A percentile compares a stretch with the other conserved stretches of the same genome.
Conservation (phyloP, 1,140 invertebrate genomes). For the Drosophila pseudoananassae region DNA sequence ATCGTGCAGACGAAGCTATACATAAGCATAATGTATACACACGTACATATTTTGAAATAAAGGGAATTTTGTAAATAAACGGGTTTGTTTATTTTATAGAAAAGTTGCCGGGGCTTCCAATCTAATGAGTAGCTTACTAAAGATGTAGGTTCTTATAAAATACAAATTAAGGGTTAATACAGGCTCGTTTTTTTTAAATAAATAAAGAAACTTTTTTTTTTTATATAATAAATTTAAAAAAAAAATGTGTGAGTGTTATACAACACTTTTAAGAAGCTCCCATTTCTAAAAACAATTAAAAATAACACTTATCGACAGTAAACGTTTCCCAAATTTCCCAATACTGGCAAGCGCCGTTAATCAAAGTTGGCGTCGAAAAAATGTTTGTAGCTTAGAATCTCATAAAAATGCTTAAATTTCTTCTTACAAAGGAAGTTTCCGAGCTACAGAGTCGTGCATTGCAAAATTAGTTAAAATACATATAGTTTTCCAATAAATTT, state of each 20-base stretch:
- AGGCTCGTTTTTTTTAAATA: background rate
- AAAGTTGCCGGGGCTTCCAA: background rate
- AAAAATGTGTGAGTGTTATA: too few species aligned
- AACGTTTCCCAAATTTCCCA: background rate
- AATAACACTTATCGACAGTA: background rate
- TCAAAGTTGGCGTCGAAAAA: background rate
- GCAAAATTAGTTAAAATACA: background rate
- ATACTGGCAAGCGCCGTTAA: constrained; percentile 44
- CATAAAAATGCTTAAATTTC: background rate
- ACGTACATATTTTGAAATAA: background rate
- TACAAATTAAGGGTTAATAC: too few species aligned
- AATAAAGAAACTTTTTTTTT: background rate
- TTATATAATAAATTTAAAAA: too few species aligned
- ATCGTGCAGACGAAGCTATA: background rate
- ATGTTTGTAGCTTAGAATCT: background rate
- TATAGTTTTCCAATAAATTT: background rate
- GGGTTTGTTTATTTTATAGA: background rate
- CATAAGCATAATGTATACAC: constrained; percentile 4
- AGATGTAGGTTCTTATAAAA: too few species aligned
- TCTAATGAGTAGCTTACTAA: background rate
- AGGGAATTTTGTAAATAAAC: background rate
- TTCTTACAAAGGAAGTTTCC: background rate
- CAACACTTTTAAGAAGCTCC: too few species aligned
- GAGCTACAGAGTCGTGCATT: background rate
- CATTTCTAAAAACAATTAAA: too few species aligned